Conservation (phyloP, 2,797 vertebrate species). For the Lutjanus campechanus region DNA sequence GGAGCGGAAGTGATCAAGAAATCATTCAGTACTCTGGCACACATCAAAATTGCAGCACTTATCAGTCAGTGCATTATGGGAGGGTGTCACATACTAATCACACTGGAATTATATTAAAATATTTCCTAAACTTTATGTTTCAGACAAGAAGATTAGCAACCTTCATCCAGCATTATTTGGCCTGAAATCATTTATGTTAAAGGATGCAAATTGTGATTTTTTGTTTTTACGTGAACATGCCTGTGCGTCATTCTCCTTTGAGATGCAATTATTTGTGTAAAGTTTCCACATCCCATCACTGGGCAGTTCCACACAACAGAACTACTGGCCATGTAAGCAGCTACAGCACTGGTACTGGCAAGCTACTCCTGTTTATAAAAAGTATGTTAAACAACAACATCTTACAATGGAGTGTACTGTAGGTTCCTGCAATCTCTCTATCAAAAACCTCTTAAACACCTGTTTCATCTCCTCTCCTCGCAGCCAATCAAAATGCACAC, state of each 20-base stretch:
- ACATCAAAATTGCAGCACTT: constrained; percentile 17
- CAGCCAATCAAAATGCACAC: constrained; percentile 5
- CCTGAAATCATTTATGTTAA: not conserved
- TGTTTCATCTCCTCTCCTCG: constrained; percentile 22
- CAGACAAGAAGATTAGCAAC: not conserved
- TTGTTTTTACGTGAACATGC: not conserved
- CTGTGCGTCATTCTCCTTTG: not conserved
- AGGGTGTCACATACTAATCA: not conserved
- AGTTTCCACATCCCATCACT: not conserved
- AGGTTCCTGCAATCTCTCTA: constrained; percentile 3
- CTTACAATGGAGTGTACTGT: not conserved
- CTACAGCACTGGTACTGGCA: not conserved
- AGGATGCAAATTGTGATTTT: not conserved
- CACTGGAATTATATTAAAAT: not conserved
- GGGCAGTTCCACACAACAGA: not conserved
- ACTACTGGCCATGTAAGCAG: not conserved
- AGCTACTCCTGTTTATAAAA: constrained; percentile 2
- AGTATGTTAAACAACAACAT: not conserved
- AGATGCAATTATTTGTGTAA: not conserved
- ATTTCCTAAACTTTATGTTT: not conserved
- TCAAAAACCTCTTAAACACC: not conserved
- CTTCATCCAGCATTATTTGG: not conserved
- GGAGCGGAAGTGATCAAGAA: constrained; percentile 28
- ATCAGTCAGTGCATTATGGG: not conserved
- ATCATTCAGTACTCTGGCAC: constrained; percentile 24